Percentiles rank a stretch among this genome's conserved stretches.
Conservation (phyloP, 2,113 vertebrate species). For the Catharus fuscescens region DNA sequence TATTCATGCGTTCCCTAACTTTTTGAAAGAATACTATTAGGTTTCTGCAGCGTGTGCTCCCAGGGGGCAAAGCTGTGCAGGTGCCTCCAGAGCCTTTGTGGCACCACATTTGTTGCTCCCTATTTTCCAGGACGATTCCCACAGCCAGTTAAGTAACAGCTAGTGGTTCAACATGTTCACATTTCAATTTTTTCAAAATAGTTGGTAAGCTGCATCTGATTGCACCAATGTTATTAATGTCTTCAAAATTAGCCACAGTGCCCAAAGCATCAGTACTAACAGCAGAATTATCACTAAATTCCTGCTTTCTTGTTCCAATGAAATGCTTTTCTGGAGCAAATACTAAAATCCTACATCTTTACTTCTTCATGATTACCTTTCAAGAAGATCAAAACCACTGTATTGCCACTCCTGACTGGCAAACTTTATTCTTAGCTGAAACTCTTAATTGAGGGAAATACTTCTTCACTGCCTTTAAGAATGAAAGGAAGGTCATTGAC, state of each 20-base stretch:
- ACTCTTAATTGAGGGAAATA: background rate
- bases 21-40: background rate
- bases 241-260: background rate
- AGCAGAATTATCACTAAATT: background rate
- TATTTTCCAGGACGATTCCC: background rate
- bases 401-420: background rate
- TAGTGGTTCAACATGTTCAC: background rate
- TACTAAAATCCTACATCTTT: background rate
- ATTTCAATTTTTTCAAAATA: background rate
- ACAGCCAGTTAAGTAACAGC: background rate
- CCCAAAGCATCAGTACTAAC: background rate
- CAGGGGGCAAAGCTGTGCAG: background rate
- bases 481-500: background rate
- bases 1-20: background rate
- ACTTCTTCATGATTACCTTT: background rate
- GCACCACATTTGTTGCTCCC: background rate
- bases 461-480: background rate
- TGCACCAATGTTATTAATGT: background rate
- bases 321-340: background rate
- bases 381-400: background rate
- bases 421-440: background rate
- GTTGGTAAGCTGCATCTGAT: background rate
- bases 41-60: background rate
- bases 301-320: background rate
- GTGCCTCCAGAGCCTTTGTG: background rate